Conservation (phyloP, 2,797 vertebrate species). For the Oryzias dopingdopingensis region DNA sequence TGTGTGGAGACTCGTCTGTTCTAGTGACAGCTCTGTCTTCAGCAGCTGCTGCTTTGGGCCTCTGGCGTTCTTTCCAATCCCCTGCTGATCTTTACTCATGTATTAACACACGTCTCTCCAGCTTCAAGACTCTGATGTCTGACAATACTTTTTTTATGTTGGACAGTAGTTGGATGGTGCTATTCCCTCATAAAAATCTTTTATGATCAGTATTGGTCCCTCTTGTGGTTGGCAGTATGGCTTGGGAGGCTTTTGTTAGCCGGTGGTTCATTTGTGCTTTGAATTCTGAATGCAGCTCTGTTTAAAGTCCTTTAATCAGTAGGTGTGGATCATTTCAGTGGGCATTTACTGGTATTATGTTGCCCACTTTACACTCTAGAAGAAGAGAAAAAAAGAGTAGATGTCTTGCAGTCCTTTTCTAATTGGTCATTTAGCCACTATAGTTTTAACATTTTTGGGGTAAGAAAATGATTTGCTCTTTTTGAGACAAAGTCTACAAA, state of each 20-base stretch:
- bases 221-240: conserved; percentile 22
- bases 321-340: conserved; percentile 31
- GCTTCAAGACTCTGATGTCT: conserved; percentile 41
- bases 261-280: conserved; percentile 29
- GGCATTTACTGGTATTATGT: conserved; percentile 21
- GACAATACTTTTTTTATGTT: conserved; percentile 35
- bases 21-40: conserved; percentile 41
- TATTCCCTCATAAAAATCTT: conserved; percentile 27
- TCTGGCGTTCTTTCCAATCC: conserved; percentile 39
- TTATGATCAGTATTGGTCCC: conserved; percentile 24
- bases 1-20: conserved; percentile 21
- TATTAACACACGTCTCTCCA: conserved; percentile 46
- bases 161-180: conserved; percentile 17
- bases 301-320: conserved; percentile 24
- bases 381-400: background rate
- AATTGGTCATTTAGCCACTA: conserved; percentile 8
- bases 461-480: conserved; percentile 11
- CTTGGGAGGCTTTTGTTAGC: conserved; percentile 16
- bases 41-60: conserved; percentile 27
- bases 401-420: background rate
- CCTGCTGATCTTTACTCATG: conserved; percentile 24
- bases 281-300: conserved; percentile 10
- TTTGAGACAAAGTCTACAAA: conserved; percentile 6
- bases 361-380: conserved; percentile 1
- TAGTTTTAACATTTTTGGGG: conserved; percentile 1